These are phyloP conservation scores for Cladopsammia gracilis DNA, from an alignment of 64 coral and sea anemone genomes.

Conservation along the genomic window DNA sequence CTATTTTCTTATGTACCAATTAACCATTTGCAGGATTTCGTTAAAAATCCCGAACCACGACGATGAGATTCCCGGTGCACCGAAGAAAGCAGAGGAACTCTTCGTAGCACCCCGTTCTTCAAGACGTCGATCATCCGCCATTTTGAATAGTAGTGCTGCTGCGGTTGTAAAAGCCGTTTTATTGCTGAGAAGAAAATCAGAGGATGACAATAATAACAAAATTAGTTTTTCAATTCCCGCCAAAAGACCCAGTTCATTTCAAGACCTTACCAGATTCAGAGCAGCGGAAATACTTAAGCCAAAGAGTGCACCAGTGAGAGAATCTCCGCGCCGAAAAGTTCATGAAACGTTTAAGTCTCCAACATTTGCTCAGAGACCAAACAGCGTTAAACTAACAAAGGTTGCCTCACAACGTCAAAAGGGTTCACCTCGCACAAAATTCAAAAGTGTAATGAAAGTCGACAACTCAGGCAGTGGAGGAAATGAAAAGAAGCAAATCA, in stretches of 20 bases:
- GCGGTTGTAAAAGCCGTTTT: conserved; percentile 90
- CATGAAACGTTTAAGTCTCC: not conserved
- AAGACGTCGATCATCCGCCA: conserved; percentile 83
- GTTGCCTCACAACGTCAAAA: not conserved
- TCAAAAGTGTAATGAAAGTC: not conserved
- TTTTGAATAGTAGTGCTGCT: conserved; percentile 77
- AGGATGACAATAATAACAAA: not conserved
- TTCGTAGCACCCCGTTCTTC: conserved; percentile 73
- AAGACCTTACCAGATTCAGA: not conserved
- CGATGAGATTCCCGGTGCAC: conserved; percentile 63
- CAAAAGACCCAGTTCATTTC: not conserved
- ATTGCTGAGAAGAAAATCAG: conserved; percentile 62
- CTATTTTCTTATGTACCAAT: too few species aligned
- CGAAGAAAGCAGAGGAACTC: conserved; percentile 58
- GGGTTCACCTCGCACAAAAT: not conserved
- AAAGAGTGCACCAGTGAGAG: conserved; percentile 20
- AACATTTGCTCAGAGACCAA: not conserved
- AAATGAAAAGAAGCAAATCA: not conserved
- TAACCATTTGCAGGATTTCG: not conserved
- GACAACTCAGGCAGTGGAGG: not conserved
- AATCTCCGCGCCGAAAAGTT: not conserved
- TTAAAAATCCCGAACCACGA: conserved; percentile 12
- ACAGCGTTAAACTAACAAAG: not conserved
- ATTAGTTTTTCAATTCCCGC: not conserved
- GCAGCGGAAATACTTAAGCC: conserved; percentile 20